Conservation (phyloP, 2,888 invertebrate species). For the Philereme vetulata region DNA sequence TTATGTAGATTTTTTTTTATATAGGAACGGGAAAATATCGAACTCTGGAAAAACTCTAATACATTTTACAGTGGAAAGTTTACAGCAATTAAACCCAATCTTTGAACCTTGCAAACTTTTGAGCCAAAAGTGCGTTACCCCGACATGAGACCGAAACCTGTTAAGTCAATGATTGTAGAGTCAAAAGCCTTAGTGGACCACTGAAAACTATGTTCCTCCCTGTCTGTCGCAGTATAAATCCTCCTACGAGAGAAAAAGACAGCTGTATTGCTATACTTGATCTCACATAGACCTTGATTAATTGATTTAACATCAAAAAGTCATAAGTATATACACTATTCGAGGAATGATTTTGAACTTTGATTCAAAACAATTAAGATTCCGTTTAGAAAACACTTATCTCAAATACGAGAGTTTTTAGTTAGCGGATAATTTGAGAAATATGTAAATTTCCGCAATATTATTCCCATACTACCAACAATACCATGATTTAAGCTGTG, state of each 20-base stretch:
- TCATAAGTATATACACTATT: conserved; percentile 41
- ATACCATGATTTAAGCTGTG: conserved; percentile 27
- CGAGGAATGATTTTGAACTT: conserved; percentile 45
- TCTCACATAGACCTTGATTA: conserved; percentile 61
- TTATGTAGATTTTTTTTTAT: no score
- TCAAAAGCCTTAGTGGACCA: conserved; percentile 47
- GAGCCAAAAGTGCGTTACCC: conserved; percentile 55
- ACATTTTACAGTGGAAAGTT: no score
- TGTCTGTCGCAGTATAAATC: conserved; percentile 43
- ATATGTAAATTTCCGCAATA: conserved; percentile 53
- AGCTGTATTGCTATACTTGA: conserved; percentile 49
- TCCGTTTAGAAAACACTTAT: conserved; percentile 55
- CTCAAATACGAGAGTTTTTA: conserved; percentile 58
- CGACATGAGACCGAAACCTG: conserved; percentile 63
- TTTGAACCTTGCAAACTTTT: conserved; percentile 1
- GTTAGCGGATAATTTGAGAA: conserved; percentile 55
- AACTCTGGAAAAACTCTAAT: no score
- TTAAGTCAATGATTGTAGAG: conserved; percentile 75
- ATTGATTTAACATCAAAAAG: conserved; percentile 47
- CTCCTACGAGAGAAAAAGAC: conserved; percentile 47
- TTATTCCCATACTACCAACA: conserved; percentile 36
- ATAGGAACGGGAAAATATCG: no score
- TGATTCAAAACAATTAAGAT: conserved; percentile 33
- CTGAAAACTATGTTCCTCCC: conserved; percentile 52
- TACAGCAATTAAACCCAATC: no score